Evolutionary conservation across 2,113 vertebrate species (phyloP).

Genomic region (Corvus hawaiiensis): DNA sequence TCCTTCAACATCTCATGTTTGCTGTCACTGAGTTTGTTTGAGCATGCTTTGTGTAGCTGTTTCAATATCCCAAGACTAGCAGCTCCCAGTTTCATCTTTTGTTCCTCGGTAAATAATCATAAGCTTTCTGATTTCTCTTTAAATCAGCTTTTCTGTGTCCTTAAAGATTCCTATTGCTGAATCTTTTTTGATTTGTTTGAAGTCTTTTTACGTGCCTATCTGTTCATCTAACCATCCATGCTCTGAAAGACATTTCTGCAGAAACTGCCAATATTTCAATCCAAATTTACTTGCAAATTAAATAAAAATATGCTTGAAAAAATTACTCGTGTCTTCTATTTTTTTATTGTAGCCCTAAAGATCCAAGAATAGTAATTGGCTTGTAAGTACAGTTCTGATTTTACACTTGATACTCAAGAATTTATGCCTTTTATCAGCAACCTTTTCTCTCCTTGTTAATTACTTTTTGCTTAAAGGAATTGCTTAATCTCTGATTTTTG

Average conservation of each 20-base stretch:
- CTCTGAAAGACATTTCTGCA: not conserved
- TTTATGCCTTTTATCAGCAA: not conserved
- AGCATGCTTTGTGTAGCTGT: not conserved
- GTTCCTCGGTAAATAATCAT: not conserved
- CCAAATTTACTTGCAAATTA: not conserved
- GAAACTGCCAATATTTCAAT: not conserved
- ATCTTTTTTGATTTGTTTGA: not conserved
- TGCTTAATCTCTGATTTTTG: not conserved
- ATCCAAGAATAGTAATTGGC: not conserved
- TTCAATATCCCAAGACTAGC: not conserved
- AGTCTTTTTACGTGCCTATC: not conserved
- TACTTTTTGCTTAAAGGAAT: not conserved
- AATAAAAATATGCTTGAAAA: not conserved
- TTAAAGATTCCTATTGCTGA: not conserved
- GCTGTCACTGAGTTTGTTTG: not conserved
- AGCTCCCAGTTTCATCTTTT: not conserved
- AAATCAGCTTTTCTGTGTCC: not conserved
- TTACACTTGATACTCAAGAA: not conserved
- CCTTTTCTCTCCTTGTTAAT: not conserved
- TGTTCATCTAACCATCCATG: not conserved
- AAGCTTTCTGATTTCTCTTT: not conserved
- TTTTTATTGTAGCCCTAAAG: not conserved
- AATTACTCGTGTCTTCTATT: not conserved
- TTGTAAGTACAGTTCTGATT: not conserved
- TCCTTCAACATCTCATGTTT: not conserved